Conservation (phyloP, 2,113 vertebrate species). For the Ondatra zibethicus region DNA sequence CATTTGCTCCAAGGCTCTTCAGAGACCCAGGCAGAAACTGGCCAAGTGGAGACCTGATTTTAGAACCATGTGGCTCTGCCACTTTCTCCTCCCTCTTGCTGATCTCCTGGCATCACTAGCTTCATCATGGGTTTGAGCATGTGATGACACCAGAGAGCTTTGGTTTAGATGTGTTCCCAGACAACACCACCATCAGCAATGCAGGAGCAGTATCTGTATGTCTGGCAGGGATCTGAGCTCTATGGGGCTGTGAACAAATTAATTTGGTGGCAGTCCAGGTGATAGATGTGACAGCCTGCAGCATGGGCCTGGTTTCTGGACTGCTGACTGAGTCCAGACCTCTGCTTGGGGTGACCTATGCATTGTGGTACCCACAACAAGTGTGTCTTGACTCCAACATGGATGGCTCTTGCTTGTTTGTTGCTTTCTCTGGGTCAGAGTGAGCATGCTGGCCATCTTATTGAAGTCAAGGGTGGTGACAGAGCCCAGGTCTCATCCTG, state of each 20-base stretch:
- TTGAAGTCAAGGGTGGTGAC: slow-evolving; percentile 83
- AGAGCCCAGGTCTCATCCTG: slow-evolving; percentile 87
- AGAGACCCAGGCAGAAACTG: background rate
- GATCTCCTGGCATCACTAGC: background rate
- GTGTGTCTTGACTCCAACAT: slow-evolving; percentile 78
- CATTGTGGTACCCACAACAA: background rate
- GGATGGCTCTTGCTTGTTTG: slow-evolving; percentile 88
- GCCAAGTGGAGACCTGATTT: background rate
- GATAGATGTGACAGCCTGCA: background rate
- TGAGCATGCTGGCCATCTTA: slow-evolving; percentile 90
- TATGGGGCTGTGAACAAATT: background rate
- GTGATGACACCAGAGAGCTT: background rate
- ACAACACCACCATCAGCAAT: rapidly evolving
- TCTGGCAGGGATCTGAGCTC: background rate
- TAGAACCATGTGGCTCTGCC: background rate
- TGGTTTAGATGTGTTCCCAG: background rate
- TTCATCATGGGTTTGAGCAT: background rate
- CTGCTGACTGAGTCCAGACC: background rate
- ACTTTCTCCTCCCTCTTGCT: background rate
- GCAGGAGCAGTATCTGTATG: background rate
- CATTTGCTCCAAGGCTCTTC: background rate
- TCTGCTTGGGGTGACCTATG: rapidly evolving
- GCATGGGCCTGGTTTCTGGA: background rate
- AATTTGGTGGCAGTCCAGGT: background rate
- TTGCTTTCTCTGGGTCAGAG: slow-evolving; percentile 88